Conservation (phyloP, 2,797 vertebrate genomes). For the Pseudopleuronectes americanus region DNA sequence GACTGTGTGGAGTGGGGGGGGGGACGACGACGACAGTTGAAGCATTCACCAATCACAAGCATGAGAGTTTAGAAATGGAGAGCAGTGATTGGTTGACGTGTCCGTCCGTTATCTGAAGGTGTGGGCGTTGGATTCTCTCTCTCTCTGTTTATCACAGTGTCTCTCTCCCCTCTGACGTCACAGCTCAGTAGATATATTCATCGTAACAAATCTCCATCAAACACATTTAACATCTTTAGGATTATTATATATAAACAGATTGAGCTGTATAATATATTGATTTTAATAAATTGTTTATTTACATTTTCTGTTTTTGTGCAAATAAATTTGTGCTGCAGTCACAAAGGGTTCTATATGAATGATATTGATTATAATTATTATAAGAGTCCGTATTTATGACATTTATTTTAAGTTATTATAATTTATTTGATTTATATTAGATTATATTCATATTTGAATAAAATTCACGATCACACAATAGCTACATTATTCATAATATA, state of each 20-base stretch:
- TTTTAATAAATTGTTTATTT: neutral
- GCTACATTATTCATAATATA: too few species aligned
- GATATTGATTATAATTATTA: neutral
- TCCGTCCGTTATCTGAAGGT: neutral
- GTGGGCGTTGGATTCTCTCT: conserved; percentile 5
- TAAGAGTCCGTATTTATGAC: neutral
- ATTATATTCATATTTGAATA: too few species aligned
- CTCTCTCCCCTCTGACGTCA: conserved; percentile 15
- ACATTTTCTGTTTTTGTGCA: too few species aligned
- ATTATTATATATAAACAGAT: neutral
- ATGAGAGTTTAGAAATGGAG: neutral
- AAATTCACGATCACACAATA: too few species aligned
- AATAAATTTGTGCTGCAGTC: neutral
- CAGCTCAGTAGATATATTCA: neutral
- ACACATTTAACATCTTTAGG: neutral
- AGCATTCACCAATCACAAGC: conserved; percentile 53
- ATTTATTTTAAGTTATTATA: neutral
- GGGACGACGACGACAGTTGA: neutral
- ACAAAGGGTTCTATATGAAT: too few species aligned
- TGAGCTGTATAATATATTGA: neutral
- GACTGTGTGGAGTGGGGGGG: neutral
- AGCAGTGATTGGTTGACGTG: conserved; percentile 32
- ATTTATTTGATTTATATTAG: neutral
- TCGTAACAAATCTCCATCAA: neutral
- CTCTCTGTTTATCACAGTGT: neutral